Base-by-base conservation (phyloP, 2,797 vertebrate species). In the Hylomyscus alleni region DNA sequence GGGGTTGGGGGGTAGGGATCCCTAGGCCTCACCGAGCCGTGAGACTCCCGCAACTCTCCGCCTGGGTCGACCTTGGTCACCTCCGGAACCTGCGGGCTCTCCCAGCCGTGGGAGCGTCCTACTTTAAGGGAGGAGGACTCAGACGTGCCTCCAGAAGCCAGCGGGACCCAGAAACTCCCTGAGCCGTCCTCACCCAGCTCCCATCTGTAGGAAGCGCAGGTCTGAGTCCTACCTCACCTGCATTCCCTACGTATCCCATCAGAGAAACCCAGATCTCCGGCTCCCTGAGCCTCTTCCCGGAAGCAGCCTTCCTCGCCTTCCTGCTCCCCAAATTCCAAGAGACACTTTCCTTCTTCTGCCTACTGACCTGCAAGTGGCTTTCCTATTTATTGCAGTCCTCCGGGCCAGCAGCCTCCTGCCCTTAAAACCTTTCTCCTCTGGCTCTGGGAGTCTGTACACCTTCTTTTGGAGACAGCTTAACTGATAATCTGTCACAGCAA, bases 281-380 rank as follows among this genome's bases (percentile, higher is more conserved):
- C 65, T 44, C 14, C 26, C 80, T 0, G 67, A 88, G 58, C 87
- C 73, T 80, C 89, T 56, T 11, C 37, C 62, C 47, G 34, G 52
- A 44, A 76, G 65, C 82, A 37, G 65, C 84, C 60, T 26, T 37
- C 88, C 81, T 24, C n/a, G 12, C 14, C 65, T 34, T 92, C 40
- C 58, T 73, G 67, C 76, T n/a, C 91, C 73, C 56, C 44, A 60
- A 31, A 54, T 97, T 40, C 77, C 91, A 40, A 34, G 60, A 90
- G 24, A 72, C 81, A 19, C 0, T 84, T 67, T 52, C 50, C 34
- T 72, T 67, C 44, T 29, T 10, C 50, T 67, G 58, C 12, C 37
- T 29, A 50, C 47, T 50, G 44, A 52, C 60, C 75, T 78, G 83
- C 84, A 75, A 52, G 47, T 62, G 34, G 76, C 12, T 37, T 72